Evolutionary conservation across 2,888 invertebrate species (phyloP).

Genomic region (Eilema sororculum): DNA sequence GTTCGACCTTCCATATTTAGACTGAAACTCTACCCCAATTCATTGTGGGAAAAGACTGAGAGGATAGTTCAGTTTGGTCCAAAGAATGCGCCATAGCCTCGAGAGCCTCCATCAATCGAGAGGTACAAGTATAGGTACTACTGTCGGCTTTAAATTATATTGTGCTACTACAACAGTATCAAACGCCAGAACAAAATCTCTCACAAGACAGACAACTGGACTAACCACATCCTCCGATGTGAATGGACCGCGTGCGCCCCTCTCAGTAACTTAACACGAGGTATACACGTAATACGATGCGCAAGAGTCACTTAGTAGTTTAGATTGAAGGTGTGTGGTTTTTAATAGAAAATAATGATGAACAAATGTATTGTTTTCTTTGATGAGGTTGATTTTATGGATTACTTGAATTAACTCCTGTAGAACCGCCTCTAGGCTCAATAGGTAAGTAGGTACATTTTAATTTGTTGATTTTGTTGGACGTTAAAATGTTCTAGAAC

Average conservation of each 20-base stretch:
- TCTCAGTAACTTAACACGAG: constrained; percentile 64
- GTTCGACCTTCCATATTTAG: no score
- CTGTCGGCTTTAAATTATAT: background rate
- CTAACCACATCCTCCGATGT: constrained; percentile 66
- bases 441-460: no score
- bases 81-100: no score
- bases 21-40: no score
- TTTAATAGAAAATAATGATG: constrained; percentile 24
- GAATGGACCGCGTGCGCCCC: constrained; percentile 56
- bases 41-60: no score
- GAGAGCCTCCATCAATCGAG: no score
- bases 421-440: no score
- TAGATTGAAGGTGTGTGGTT: constrained; percentile 45
- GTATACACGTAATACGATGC: constrained; percentile 40
- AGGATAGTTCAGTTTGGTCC: no score
- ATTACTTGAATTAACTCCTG: no score
- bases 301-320: constrained; percentile 33
- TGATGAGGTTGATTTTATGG: background rate
- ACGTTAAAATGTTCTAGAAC: no score
- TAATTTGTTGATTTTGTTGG: no score
- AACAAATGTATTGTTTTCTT: constrained; percentile 11
- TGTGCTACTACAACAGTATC: background rate
- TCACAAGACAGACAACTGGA: constrained; percentile 25
- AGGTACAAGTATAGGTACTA: background rate
- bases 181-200: constrained; percentile 13